Conservation (phyloP, 2,888 invertebrate genomes). For the Sesia bembeciformis region DNA sequence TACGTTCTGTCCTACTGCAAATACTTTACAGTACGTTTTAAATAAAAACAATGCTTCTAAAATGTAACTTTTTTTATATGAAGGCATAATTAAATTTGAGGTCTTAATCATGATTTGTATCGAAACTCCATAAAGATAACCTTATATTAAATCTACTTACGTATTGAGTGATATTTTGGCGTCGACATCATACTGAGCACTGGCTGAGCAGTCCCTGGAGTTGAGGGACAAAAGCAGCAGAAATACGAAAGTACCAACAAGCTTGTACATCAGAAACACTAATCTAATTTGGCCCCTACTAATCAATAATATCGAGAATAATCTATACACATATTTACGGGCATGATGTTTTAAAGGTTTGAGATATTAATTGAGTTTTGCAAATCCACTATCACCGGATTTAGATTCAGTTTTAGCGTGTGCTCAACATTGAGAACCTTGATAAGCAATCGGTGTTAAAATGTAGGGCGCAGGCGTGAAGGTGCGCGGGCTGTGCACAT, state of each 20-base stretch:
- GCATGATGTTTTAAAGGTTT: background rate
- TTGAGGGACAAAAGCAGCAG: slow-evolving; percentile 54
- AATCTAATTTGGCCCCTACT: slow-evolving; percentile 25
- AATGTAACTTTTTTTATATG: too few relatives aligned
- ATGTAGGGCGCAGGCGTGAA: slow-evolving; percentile 38
- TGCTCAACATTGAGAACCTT: slow-evolving; percentile 22
- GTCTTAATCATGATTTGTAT: too few relatives aligned
- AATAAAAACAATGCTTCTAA: too few relatives aligned
- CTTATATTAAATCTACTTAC: slow-evolving; percentile 30
- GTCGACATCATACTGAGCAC: slow-evolving; percentile 49
- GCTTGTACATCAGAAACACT: slow-evolving; percentile 66
- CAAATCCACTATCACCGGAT: background rate
- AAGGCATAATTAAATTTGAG: too few relatives aligned
- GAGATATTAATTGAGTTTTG: background rate
- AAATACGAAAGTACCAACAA: slow-evolving; percentile 38
- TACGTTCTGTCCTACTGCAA: background rate
- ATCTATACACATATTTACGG: background rate
- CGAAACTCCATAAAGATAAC: too few relatives aligned
- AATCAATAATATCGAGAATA: background rate
- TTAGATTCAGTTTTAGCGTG: background rate
- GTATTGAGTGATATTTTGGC: slow-evolving; percentile 59
- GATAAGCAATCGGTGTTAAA: slow-evolving; percentile 15
- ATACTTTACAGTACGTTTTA: too few relatives aligned
- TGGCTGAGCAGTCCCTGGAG: slow-evolving; percentile 59
- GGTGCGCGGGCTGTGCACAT: slow-evolving; percentile 32